A percentile compares a stretch with the other conserved stretches of the same genome.
Conservation (phyloP, 2,113 vertebrate genomes). For the Amazona guildingii region DNA sequence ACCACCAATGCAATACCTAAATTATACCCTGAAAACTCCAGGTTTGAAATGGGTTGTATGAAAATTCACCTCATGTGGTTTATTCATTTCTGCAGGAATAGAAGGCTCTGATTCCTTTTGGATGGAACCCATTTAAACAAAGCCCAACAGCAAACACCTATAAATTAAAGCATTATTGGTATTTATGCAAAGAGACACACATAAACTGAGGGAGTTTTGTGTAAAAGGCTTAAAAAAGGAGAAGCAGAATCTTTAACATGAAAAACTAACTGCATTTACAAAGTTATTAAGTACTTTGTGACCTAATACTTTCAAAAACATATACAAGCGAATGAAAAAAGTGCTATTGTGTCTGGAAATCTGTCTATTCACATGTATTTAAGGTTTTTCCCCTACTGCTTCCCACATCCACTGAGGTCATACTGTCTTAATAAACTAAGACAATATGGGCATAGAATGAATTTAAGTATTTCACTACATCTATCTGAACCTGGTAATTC, state of each 20-base stretch:
- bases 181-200: conserved; percentile 35
- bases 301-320: not conserved
- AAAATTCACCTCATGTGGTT: conserved; percentile 68
- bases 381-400: not conserved
- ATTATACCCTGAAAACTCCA: conserved; percentile 72
- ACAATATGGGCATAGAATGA: not conserved
- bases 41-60: conserved; percentile 60
- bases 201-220: conserved; percentile 25
- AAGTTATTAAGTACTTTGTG: not conserved
- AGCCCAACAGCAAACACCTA: conserved; percentile 61
- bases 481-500: not conserved
- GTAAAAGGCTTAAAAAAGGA: not conserved
- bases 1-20: conserved; percentile 63
- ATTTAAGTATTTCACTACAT: not conserved
- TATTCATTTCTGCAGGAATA: conserved; percentile 68
- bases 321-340: not conserved
- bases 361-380: not conserved
- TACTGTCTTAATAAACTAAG: not conserved
- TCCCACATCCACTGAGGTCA: not conserved
- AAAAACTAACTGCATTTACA: not conserved
- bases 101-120: conserved; percentile 55
- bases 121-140: conserved; percentile 71
- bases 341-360: not conserved
- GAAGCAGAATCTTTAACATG: not conserved
- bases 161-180: conserved; percentile 69